Conservation (phyloP, 2,888 invertebrate genomes). For the Protophormia terraenovae region DNA sequence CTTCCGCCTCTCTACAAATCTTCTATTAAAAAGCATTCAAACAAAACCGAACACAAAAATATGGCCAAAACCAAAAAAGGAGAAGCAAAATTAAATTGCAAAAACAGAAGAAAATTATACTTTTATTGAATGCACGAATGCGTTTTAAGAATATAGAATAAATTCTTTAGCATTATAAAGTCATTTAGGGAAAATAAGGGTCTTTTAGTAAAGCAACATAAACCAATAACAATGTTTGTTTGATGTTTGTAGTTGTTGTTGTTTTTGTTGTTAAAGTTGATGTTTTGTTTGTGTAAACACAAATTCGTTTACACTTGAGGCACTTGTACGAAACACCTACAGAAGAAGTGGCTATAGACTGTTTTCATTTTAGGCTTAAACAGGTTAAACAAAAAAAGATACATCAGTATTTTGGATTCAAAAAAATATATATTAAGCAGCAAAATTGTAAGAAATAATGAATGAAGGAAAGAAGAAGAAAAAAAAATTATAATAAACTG, state of each 20-base stretch:
- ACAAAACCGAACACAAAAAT: slow-evolving; percentile 35
- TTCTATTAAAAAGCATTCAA: slow-evolving; percentile 9
- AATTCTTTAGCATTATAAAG: slow-evolving; percentile 50
- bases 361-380: slow-evolving; percentile 1
- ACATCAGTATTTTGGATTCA: not conserved
- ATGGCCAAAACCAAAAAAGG: slow-evolving; percentile 6
- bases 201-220: not conserved
- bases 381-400: slow-evolving; percentile 14
- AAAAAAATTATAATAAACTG: slow-evolving; percentile 29
- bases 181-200: slow-evolving; percentile 61
- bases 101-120: slow-evolving; percentile 43
- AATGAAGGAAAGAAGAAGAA: not conserved
- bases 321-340: slow-evolving; percentile 62
- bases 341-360: slow-evolving; percentile 32
- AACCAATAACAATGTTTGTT: too few relatives aligned
- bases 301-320: slow-evolving; percentile 54
- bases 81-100: not conserved
- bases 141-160: slow-evolving; percentile 57
- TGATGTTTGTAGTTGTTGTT: too few relatives aligned
- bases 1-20: not conserved
- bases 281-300: slow-evolving; percentile 37
- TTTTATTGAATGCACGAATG: slow-evolving; percentile 66
- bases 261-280: slow-evolving; percentile 4
- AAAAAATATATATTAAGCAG: not conserved
- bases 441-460: not conserved